Conservation (phyloP, 35 echinoderm and acorn worm genomes). For the Heliocidaris erythrogramma region DNA sequence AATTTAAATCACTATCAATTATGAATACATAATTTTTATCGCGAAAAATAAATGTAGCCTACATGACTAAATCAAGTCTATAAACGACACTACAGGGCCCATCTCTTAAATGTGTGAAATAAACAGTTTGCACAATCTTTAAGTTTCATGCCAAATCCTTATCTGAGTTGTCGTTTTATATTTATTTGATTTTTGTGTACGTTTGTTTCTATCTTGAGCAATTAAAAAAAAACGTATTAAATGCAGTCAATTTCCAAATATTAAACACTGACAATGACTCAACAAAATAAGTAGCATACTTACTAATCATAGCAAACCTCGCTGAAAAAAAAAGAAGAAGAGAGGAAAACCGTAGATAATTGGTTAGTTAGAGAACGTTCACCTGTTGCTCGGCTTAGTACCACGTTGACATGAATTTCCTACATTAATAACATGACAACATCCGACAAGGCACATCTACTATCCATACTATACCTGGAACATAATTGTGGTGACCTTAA, state of each 20-base stretch:
- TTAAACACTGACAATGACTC: neutral
- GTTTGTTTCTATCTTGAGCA: too few species aligned
- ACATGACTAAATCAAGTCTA: too few species aligned
- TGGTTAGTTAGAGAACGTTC: neutral
- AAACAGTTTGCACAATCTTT: too few species aligned
- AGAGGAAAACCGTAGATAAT: neutral
- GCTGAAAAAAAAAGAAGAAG: neutral
- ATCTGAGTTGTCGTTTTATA: too few species aligned
- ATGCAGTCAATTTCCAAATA: neutral
- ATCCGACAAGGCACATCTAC: neutral
- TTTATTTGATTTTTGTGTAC: too few species aligned
- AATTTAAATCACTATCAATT: too few species aligned
- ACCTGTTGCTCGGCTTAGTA: neutral
- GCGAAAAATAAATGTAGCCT: too few species aligned
- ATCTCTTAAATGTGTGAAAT: too few species aligned
- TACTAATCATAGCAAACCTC: neutral
- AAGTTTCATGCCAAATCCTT: too few species aligned
- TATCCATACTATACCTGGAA: neutral
- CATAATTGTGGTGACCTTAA: neutral
- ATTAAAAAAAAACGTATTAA: too few species aligned
- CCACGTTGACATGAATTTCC: neutral
- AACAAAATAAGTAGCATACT: neutral
- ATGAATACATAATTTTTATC: too few species aligned
- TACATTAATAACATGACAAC: neutral
- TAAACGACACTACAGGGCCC: too few species aligned